Base-by-base conservation (phyloP, 2,888 invertebrate genomes). In the Cerceris ruficornis region DNA sequence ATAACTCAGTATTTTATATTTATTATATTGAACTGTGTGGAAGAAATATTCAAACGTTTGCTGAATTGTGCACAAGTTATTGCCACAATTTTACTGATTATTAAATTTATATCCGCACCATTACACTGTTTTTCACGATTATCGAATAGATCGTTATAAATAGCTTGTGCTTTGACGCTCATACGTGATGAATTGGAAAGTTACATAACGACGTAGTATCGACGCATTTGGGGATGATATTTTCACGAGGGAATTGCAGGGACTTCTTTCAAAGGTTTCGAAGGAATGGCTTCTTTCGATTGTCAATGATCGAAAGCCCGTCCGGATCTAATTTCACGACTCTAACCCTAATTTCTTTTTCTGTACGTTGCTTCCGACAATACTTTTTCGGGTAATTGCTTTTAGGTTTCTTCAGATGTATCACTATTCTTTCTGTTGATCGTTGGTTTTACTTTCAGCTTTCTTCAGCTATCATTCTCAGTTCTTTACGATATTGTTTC, bases 231-330 rank as follows among this genome's bases (percentile, higher is more conserved):
- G 14, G 46, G 17, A n/a, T n/a, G 43, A 15, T 15, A 52, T 52
- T 9, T 55, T 54, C 41, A 17, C 9, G 54, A 42, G 54, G 28
- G 49, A 60, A n/a, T 28, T 13, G 58, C 41, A 46, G 52, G 42
- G 55, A 71, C 67, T 72, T 67, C 66, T 67, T 71, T 69, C 74
- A 73, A 69, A 55, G 80, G 80, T 60, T 77, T 80, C 81, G 42
- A 43, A 46, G 59, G 15, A 59, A 68, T 62, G 84, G 80, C 67
- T 84, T 84, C 84, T 50, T 65, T 69, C 66, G 75, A 82, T 82
- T 72, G 69, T 59, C 54, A 69, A 55, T 64, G 57, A 82, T 79
- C 65, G 60, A 61, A 72, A 62, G 61, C 66, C 57, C 50, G 66
- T 28, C 41, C 59, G 60, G 77, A 72, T 84, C 62, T 65, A 75